A percentile compares a stretch with the other conserved stretches of the same genome.
These are phyloP conservation scores for Calidris pugnax DNA, from an alignment of 2,113 vertebrate species.

Conservation along the genomic window DNA sequence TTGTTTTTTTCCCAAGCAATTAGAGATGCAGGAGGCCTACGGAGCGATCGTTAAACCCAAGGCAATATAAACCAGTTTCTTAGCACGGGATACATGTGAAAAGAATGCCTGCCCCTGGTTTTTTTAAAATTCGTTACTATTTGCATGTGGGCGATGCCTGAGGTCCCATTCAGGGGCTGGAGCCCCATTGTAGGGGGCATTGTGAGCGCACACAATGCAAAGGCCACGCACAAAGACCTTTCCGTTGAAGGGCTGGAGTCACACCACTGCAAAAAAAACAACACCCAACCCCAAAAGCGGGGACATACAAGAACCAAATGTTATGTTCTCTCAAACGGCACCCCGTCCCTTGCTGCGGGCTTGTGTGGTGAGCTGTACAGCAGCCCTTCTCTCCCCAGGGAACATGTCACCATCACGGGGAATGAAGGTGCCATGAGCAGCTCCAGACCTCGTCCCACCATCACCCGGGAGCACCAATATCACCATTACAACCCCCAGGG, in stretches of 20 bases:
- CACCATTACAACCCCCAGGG: background rate
- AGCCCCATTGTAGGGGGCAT: background rate
- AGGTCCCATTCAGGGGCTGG: background rate
- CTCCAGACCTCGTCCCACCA: background rate
- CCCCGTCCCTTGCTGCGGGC: rapidly evolving
- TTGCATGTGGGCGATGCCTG: background rate
- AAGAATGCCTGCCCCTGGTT: background rate
- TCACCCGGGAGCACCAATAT: rapidly evolving
- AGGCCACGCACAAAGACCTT: background rate
- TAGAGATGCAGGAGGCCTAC: background rate
- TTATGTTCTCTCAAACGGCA: background rate
- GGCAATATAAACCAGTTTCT: background rate
- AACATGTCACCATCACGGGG: too few species aligned
- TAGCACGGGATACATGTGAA: background rate
- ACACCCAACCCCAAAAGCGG: background rate
- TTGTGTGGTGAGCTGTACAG: rapidly evolving
- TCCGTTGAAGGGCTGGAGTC: background rate
- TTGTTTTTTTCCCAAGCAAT: background rate
- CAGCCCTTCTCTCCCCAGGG: background rate
- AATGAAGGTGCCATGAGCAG: rapidly evolving
- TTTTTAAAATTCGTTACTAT: background rate
- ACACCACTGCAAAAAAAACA: background rate
- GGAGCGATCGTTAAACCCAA: rapidly evolving
- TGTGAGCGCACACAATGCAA: background rate
- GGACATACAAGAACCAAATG: background rate